These are phyloP conservation scores for Salmo trutta DNA, from an alignment of 2,797 vertebrate species.

Conservation along the genomic window DNA sequence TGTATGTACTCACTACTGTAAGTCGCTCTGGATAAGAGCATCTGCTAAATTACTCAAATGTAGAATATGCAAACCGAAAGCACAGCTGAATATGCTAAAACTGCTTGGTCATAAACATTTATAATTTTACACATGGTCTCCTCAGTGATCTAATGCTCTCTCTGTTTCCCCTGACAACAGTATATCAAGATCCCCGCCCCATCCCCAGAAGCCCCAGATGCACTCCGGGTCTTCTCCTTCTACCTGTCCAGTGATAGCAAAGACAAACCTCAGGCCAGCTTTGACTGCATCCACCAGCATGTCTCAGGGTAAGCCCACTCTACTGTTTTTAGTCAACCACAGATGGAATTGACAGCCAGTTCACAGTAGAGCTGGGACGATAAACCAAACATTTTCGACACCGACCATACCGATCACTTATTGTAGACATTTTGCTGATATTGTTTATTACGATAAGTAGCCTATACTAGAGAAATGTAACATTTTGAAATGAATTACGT, in stretches of 20 bases:
- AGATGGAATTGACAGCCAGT: slow-evolving; percentile 42
- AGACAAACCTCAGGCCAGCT: slow-evolving; percentile 81
- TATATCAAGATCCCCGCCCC: slow-evolving; percentile 80
- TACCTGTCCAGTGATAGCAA: slow-evolving; percentile 83
- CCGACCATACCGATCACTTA: too few species aligned
- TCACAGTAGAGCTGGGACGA: too few species aligned
- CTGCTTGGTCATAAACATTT: background rate
- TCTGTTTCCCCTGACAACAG: slow-evolving; percentile 51
- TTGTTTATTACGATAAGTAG: too few species aligned
- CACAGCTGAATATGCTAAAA: background rate
- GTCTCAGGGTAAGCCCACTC: slow-evolving; percentile 65
- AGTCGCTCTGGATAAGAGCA: too few species aligned
- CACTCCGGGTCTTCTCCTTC: slow-evolving; percentile 82
- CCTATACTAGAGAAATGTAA: too few species aligned
- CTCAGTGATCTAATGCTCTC: background rate
- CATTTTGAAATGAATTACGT: too few species aligned
- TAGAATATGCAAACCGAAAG: background rate
- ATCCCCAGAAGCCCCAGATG: slow-evolving; percentile 59
- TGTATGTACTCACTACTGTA: too few species aligned
- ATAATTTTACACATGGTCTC: background rate
- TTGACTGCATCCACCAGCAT: slow-evolving; percentile 82
- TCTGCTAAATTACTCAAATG: too few species aligned
- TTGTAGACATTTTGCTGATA: too few species aligned
- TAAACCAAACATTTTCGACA: too few species aligned
- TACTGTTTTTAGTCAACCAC: slow-evolving; percentile 45